These are phyloP conservation scores for Porites australiensis DNA, from an alignment of 64 coral and sea anemone genomes.

Conservation along the genomic window DNA sequence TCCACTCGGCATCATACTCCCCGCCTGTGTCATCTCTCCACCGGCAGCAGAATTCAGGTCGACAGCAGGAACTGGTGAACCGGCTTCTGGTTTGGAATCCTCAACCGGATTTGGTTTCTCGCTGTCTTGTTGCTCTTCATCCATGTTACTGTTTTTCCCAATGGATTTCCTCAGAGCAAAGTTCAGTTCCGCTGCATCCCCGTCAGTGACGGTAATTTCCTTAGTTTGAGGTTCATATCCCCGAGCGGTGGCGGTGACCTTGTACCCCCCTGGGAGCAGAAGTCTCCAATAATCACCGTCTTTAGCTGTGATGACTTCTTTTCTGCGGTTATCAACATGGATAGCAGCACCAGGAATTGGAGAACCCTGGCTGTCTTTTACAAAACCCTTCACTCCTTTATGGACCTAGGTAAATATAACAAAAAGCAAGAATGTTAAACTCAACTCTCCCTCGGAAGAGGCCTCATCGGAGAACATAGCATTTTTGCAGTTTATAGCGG, in stretches of 20 bases:
- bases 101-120: conserved; percentile 71
- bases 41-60: conserved; percentile 12
- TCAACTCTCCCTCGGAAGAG: too few species aligned
- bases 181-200: conserved; percentile 55
- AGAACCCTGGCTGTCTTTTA: conserved; percentile 20
- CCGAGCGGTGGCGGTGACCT: conserved; percentile 70
- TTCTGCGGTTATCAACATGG: conserved; percentile 76
- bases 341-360: conserved; percentile 79
- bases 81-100: conserved; percentile 74
- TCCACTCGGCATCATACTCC: not conserved
- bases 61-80: conserved; percentile 26
- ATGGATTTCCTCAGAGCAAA: conserved; percentile 74
- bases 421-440: too few species aligned
- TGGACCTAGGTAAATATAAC: conserved; percentile 97
- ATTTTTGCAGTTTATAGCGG: too few species aligned
- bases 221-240: conserved; percentile 66
- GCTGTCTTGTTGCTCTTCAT: conserved; percentile 28
- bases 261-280: conserved; percentile 73
- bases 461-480: too few species aligned
- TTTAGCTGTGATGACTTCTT: conserved; percentile 69
- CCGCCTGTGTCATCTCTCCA: conserved; percentile 14
- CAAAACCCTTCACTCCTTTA: conserved; percentile 89
- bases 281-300: conserved; percentile 94
- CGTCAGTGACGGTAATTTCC: conserved; percentile 30
- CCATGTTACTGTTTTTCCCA: not conserved